Percentiles rank a stretch among this genome's conserved stretches.
Conservation (phyloP, 2,113 vertebrate species). For the Sclerurus mexicanus region DNA sequence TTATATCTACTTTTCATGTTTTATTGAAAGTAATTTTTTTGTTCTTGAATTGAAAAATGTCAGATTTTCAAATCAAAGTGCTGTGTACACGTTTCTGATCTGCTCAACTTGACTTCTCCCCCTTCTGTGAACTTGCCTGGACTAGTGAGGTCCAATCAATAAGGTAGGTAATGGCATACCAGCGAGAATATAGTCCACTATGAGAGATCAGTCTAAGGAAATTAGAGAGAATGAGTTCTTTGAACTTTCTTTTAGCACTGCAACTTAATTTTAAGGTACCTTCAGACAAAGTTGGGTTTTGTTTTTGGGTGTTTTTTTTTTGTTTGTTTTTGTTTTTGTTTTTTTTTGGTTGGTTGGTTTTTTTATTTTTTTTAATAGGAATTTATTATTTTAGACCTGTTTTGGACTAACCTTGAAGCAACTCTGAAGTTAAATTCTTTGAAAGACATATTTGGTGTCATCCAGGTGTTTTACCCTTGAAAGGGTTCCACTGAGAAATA, state of each 20-base stretch:
- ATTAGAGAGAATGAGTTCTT: background rate
- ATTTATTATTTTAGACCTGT: too few relatives aligned
- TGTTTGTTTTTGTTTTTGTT: too few relatives aligned
- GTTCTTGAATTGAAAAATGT: background rate
- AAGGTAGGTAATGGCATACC: background rate
- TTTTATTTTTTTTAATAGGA: too few relatives aligned
- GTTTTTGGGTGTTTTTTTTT: background rate
- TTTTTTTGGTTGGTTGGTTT: too few relatives aligned
- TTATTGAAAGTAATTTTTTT: background rate
- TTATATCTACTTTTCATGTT: background rate
- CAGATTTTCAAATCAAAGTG: background rate
- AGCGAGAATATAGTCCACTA: background rate
- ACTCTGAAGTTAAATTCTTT: background rate
- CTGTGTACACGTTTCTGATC: background rate
- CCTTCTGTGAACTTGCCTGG: background rate
- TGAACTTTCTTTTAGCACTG: background rate
- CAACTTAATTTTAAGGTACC: background rate
- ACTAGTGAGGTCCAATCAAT: background rate
- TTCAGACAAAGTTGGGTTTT: background rate
- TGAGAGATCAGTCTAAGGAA: background rate
- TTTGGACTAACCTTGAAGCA: background rate
- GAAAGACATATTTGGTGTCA: background rate
- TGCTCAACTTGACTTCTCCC: background rate
- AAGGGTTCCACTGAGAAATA: background rate
- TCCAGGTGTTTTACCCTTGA: background rate